Evolutionary conservation across 2,797 vertebrate species (phyloP), one percentile per base, ranked within the genome.

Genomic region (Myripristis jacobus): DNA sequence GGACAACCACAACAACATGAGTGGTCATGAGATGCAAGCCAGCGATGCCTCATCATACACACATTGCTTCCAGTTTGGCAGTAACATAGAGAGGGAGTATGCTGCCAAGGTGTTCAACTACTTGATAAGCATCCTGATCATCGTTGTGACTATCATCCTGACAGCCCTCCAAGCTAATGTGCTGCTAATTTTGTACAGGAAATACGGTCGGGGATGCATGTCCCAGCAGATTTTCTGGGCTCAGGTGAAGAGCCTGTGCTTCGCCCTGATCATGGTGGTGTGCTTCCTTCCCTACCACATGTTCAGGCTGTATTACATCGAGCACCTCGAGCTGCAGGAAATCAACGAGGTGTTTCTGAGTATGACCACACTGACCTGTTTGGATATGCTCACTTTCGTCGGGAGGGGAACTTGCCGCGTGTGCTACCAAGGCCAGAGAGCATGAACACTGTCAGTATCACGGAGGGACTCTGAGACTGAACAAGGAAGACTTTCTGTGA

Each of bases 231-330:
- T 96, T 16, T 97, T 98, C 50, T 94, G 94, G 91, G 95, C 94
- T 25, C 97, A 98, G 50, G 44, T 95, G 70, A 98, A 97, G 87
- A 97, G 95, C 52, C 16, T 97, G 47, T 91, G 91, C 78, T 97
- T 98, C 52, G 92, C 96, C n/a, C 90, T 95, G 0, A 84, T 98
- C 70, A 95, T 98, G 84, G 73, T 96, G 24, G 59, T 92, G 69
- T 97, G 95, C 77, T 95, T 97, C 67, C 85, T 96, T 50, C 98
- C 97, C 16, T 97, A 97, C 83, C 96, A 97, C 25, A 47, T 95
- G 21, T 98, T 97, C 16, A 91, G 98, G 15, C 64, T 94, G 19
- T 87, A 93, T 57, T 98, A 97, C 70, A 31, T 98, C 21, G 2
- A 77, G 0, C 0, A 90, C 0, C 0, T 80, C 0, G 0, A 3